Base-by-base conservation (phyloP, 2,113 vertebrate genomes). In the Ascaphus truei region DNA sequence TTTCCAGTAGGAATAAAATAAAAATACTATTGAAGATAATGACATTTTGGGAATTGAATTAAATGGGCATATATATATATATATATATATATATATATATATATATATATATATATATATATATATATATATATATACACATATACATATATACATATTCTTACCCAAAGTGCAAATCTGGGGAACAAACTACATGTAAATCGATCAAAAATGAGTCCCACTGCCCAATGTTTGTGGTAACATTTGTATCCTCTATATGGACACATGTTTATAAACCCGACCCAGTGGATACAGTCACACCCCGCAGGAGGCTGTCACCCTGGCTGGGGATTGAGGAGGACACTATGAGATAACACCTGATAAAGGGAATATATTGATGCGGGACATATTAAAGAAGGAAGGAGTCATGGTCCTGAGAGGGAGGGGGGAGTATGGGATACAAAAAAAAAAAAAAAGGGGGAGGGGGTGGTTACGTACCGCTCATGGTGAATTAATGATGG, bases 401-500 rank as follows among this genome's bases (percentile, higher is more conserved):
- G 71, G 76, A 69, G 29, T n/a, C 33, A 10, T 27, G 56, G 68
- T 68, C 73, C 79, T 78, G 83, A 85, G 83, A 75, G 78, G 72
- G 75, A 65, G 71, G 63, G 59, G 73, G 72, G 62, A 12, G 72
- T 22, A 26, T 8, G 82, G 86, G 85, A 75, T 76, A 77, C 76
- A 39, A 72, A 73, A 71, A 83, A 79, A 88, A 76, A 39, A 72
- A 73, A 71, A 83, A 79, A 88, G 85, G 87, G 93, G 86, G 90
- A 90, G 81, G 83, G 80, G 81, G 84, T 85, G 84, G 89, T 82
- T 96, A 96, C 95, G 89, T 95, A 97, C 95, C 95, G 92, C 95
- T 98, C 95, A 98, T 97, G 93, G 93, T 93, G 95, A 93, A 95
- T 96, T 92, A 92, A 96, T 94, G 65, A 30, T n/a, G n/a, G 23